Evolutionary conservation across 2,797 vertebrate genomes (phyloP), one percentile per base, ranked within the genome.

Genomic region (Limnodromus scolopaceus): DNA sequence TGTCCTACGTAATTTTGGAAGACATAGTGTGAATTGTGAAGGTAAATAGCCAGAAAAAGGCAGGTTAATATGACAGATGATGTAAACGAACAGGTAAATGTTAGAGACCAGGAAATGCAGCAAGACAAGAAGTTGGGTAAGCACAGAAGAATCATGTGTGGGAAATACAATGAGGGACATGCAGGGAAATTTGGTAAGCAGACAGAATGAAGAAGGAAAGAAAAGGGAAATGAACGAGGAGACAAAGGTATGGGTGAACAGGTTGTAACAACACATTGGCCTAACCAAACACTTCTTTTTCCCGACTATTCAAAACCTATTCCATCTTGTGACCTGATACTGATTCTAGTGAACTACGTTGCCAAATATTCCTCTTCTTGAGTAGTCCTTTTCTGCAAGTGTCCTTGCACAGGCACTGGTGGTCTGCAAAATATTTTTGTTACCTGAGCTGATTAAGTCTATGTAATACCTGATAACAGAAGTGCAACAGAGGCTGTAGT

Each of bases 221-320:
- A 41, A 60, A 58, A 61, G 45, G 32, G 23, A 58, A 51, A 39
- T 41, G 16, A n/a, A 49, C 57, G 36, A 54, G 17, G 45, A 54
- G 60, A 25, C 1, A 5, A 16, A 54, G n/a, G 30, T 39, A 34
- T 58, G 19, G 9, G 11, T 49, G 38, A 65, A 46, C n/a, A 72
- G 39, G 30, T 39, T 54, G 66, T 72, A 60, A 27, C 0, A 0
- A 46, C 39, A 48, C 30, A 8, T 60, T 78, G 2, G 0, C 45
- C 51, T 71, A 22, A 43, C 36, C 32, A 45, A n/a, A 66, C n/a
- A n/a, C 32, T 45, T 64, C 27, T 55, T 70, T 70, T 27, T 51
- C 43, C 36, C 43, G 23, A 24, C 32, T 71, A 13, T 57, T 51
- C 1, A 0, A 84, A 71, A 57, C 16, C 6, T 58, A 8, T 51